Conservation (phyloP, 2,797 vertebrate genomes). For the Phylloscopus collybita region DNA sequence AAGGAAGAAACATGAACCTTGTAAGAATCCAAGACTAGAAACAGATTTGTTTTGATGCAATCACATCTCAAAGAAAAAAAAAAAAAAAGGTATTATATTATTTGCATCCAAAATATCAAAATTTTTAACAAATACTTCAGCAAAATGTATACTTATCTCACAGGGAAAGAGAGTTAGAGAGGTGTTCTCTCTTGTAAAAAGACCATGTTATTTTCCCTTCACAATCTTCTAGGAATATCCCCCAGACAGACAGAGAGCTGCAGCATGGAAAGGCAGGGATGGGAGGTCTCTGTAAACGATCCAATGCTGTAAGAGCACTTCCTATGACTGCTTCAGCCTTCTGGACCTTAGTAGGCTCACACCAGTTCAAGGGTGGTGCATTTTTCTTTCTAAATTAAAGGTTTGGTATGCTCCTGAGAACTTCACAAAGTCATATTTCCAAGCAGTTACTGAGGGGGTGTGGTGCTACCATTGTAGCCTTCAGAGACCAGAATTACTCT, state of each 20-base stretch:
- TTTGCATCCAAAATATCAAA: not conserved
- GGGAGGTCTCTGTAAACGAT: not conserved
- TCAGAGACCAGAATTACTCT: not conserved
- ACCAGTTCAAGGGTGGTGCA: not conserved
- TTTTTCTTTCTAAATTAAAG: not conserved
- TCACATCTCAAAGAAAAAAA: not conserved
- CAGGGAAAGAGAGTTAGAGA: not conserved
- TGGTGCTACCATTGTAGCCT: not conserved
- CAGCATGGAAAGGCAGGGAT: not conserved
- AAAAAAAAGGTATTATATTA: not conserved
- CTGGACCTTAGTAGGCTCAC: not conserved
- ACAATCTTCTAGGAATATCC: not conserved
- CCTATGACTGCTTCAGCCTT: not conserved
- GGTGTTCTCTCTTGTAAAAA: not conserved
- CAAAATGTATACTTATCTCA: not conserved
- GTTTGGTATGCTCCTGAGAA: not conserved
- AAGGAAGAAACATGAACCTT: not conserved
- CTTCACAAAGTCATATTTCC: not conserved
- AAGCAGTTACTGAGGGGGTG: accelerated
- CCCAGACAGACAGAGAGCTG: not conserved
- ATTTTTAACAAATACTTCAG: not conserved
- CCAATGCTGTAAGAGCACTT: not conserved
- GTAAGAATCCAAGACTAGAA: not conserved
- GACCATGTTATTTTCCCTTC: not conserved
- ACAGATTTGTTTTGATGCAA: not conserved